Base-by-base conservation (phyloP, 2,113 vertebrate genomes). In the Fregetta grallaria region DNA sequence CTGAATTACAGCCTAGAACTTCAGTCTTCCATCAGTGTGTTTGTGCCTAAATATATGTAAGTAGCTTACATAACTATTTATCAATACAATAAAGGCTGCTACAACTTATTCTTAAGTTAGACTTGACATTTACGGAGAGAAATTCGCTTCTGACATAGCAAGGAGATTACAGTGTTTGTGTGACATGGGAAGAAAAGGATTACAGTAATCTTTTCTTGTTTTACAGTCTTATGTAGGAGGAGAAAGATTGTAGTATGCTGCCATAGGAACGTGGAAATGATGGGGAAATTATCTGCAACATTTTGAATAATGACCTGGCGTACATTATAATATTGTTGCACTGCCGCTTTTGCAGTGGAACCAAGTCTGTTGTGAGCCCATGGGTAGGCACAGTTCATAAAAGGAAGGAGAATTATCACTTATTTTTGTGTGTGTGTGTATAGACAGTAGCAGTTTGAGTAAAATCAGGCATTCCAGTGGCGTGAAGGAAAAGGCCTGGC, bases 201-300 rank as follows among this genome's bases (percentile, higher is more conserved):
- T 97, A 85, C 44, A 40, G 53, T 92, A 87, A 92, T 97, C 68
- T 96, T 91, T 77, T 55, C 86, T 94, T 94, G 81, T 73, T 94
- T 89, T 94, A 82, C 59, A 77, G 78, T n/a, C 77, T 88, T 79
- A 34, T 70, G 78, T 94, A 62, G 93, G 94, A 96, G 92, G 86
- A 75, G 71, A 94, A 90, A 88, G 78, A 86, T 65, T 85, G 70
- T 27, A 79, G 50, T 29, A 29, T 20, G 75, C 68, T 96, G 92
- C 84, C 70, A 65, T 36, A 96, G 88, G 89, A 94, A 94, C 40
- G 6, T 68, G 81, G 80, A 94, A 93, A 86, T 49, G 50, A 86
- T 32, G 61, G 77, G 67, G 59, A 88, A 95, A 92, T 96, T 90
- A 70, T 88, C 40, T 77, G 83, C 61, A 73, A 15, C 9, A 3